A percentile compares a stretch with the other conserved stretches of the same genome.
Evolutionary conservation across 2,888 invertebrate species (phyloP).

Genomic region (Hirtodrosophila duncani): DNA sequence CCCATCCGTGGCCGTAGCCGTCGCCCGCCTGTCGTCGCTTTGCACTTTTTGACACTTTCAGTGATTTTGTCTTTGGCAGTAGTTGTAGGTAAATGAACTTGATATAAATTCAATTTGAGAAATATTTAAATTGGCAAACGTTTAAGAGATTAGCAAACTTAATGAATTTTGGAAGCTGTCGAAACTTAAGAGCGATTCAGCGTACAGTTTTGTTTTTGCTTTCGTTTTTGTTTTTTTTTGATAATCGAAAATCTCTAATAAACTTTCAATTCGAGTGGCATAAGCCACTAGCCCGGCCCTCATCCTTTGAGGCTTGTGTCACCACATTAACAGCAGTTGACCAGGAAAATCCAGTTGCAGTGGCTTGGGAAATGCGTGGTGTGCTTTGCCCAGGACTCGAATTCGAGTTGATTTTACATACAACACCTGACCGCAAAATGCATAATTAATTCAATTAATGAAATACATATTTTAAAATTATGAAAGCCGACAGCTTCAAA

Average conservation of each 20-base stretch:
- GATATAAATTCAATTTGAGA: conserved; percentile 47
- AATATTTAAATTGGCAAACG: conserved; percentile 28
- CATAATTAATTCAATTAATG: conserved; percentile 66
- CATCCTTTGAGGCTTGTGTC: too few species aligned
- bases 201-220: background rate
- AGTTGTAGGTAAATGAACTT: conserved; percentile 38
- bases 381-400: background rate
- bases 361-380: too few species aligned
- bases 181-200: too few species aligned
- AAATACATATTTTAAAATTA: conserved; percentile 55
- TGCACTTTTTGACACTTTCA: conserved; percentile 53
- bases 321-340: too few species aligned
- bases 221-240: conserved; percentile 2
- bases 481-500: conserved; percentile 19
- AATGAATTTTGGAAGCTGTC: background rate
- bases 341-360: too few species aligned
- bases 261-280: too few species aligned
- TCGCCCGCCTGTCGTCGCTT: conserved; percentile 20
- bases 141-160: conserved; percentile 9
- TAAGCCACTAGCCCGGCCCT: too few species aligned
- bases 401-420: conserved; percentile 1
- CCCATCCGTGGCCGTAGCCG: background rate
- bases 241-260: too few species aligned
- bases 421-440: conserved; percentile 35
- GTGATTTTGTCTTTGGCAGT: conserved; percentile 28